Conservation (phyloP, 2,113 vertebrate genomes). For the Syngnathus scovelli region DNA sequence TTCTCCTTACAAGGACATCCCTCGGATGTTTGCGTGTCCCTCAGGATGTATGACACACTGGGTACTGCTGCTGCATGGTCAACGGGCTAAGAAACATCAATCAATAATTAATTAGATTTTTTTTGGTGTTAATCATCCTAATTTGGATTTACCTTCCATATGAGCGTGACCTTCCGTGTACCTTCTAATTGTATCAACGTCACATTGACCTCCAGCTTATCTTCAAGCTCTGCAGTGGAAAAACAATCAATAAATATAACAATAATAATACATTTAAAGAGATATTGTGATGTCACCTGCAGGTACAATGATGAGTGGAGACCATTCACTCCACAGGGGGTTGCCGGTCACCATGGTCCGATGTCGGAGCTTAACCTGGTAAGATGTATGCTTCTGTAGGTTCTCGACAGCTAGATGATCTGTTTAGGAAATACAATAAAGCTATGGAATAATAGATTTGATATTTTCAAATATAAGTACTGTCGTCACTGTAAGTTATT, state of each 20-base stretch:
- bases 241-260: not conserved
- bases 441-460: not conserved
- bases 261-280: not conserved
- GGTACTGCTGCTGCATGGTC: slow-evolving; percentile 15
- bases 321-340: slow-evolving; percentile 64
- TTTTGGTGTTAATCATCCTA: not conserved
- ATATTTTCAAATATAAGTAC: not conserved
- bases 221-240: slow-evolving; percentile 48
- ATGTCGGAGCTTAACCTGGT: slow-evolving; percentile 50
- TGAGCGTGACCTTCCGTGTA: slow-evolving; percentile 37
- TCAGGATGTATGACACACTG: slow-evolving; percentile 25
- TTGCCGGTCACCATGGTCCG: slow-evolving; percentile 10
- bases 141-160: slow-evolving; percentile 52
- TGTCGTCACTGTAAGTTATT: not conserved
- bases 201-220: slow-evolving; percentile 28
- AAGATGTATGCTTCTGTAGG: slow-evolving; percentile 28
- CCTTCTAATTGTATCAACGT: slow-evolving; percentile 16
- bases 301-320: slow-evolving; percentile 36
- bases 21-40: slow-evolving; percentile 13
- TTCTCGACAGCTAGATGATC: slow-evolving; percentile 28
- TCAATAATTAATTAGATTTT: no score
- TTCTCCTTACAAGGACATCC: slow-evolving; percentile 35
- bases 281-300: slow-evolving; percentile 39
- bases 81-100: slow-evolving; percentile 29
- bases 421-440: slow-evolving; percentile 23